A percentile compares a stretch with the other conserved stretches of the same genome.
Evolutionary conservation across 2,888 invertebrate species (phyloP).

Genomic region (Parapristionchus giblindavisi): DNA sequence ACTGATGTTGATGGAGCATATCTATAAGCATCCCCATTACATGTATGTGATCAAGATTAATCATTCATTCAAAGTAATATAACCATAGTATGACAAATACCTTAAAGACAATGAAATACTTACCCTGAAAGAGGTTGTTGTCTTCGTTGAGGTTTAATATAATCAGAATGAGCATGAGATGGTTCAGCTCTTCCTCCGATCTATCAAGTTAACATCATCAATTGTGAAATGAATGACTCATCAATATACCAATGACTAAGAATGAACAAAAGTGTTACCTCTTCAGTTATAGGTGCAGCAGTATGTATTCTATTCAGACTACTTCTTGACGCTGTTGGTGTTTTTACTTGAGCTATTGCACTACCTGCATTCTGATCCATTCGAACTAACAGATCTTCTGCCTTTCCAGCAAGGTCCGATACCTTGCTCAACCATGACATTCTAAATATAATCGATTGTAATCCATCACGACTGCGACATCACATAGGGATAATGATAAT

Average conservation of each 20-base stretch:
- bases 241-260: conserved; percentile 5
- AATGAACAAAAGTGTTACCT: conserved; percentile 8
- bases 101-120: not conserved
- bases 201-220: not conserved
- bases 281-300: conserved; percentile 25
- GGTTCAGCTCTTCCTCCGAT: conserved; percentile 27
- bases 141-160: conserved; percentile 23
- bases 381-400: conserved; percentile 76
- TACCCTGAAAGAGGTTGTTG: conserved; percentile 34
- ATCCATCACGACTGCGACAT: no score
- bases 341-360: conserved; percentile 70
- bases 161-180: conserved; percentile 36
- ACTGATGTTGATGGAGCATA: conserved; percentile 36
- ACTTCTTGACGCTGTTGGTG: conserved; percentile 4
- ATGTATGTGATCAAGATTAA: not conserved
- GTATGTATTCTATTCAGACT: conserved; percentile 13
- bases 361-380: conserved; percentile 81
- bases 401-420: conserved; percentile 55
- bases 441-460: no score
- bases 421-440: conserved; percentile 63
- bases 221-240: conserved; percentile 33
- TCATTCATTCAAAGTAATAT: not conserved
- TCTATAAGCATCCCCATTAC: not conserved
- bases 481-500: no score
- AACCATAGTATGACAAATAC: not conserved